These are phyloP conservation scores for Thryonomys swinderianus DNA, from an alignment of 2,113 vertebrate genomes.

Conservation along the genomic window DNA sequence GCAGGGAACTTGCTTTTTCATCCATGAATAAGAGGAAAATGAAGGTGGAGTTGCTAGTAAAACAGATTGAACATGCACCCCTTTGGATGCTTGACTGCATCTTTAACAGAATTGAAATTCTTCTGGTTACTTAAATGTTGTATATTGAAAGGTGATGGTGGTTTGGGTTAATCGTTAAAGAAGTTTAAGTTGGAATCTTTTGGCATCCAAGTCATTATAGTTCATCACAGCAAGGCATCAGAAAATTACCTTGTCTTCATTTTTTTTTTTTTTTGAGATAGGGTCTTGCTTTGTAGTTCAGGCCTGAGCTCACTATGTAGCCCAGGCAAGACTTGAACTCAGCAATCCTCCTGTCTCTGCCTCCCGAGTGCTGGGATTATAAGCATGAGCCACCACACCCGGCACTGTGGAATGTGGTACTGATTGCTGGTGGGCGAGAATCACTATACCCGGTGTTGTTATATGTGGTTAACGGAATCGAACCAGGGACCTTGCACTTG, in stretches of 20 bases:
- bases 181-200: conserved; percentile 81
- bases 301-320: too few relatives aligned
- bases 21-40: conserved; percentile 92
- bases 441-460: too few relatives aligned
- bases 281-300: too few relatives aligned
- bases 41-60: conserved; percentile 89
- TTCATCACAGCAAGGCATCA: conserved; percentile 79
- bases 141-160: conserved; percentile 84
- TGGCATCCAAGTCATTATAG: conserved; percentile 69
- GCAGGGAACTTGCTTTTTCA: conserved; percentile 87
- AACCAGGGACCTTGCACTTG: too few relatives aligned
- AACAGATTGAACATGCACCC: conserved; percentile 88
- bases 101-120: conserved; percentile 89
- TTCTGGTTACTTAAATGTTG: conserved; percentile 86
- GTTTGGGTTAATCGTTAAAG: conserved; percentile 87
- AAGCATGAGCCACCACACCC: too few relatives aligned
- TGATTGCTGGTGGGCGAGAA: too few relatives aligned
- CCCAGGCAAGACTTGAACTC: too few relatives aligned
- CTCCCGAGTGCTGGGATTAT: too few relatives aligned
- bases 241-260: conserved; percentile 65
- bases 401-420: too few relatives aligned
- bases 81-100: conserved; percentile 89
- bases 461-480: too few relatives aligned
- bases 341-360: too few relatives aligned
- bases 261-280: too few relatives aligned